phyloP scores from a whole-genome alignment of 2,797 vertebrate genomes.

The Pelochelys cantorii region DNA sequence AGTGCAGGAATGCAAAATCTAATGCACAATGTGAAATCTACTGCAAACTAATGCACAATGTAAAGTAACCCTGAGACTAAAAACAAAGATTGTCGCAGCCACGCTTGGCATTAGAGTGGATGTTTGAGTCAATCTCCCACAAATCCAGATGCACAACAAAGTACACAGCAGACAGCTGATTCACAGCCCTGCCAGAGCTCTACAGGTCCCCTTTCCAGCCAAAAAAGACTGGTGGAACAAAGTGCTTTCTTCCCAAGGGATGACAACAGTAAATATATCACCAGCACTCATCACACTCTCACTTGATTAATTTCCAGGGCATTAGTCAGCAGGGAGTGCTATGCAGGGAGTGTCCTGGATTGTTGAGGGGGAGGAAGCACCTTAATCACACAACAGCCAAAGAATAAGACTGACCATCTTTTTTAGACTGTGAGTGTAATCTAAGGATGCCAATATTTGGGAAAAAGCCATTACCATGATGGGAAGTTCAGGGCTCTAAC shows the following conservation, averaged over 20 bases:
- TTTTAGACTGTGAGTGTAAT: background rate
- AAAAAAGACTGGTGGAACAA: accelerated
- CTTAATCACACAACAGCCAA: background rate
- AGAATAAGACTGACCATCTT: background rate
- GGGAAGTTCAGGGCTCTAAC: background rate
- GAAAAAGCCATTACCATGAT: background rate
- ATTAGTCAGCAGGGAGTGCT: background rate
- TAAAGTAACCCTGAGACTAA: background rate
- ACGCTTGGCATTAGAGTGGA: background rate
- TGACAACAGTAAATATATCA: background rate
- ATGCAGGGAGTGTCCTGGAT: background rate
- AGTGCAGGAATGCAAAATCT: background rate
- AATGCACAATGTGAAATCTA: too few relatives aligned
- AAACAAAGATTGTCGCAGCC: background rate
- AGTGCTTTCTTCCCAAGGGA: background rate
- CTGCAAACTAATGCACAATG: background rate
- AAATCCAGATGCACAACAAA: background rate
- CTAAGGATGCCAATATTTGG: background rate
- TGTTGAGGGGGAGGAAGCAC: background rate
- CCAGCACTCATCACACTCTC: background rate
- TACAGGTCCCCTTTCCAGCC: background rate
- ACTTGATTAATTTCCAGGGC: background rate
- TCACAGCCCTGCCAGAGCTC: background rate
- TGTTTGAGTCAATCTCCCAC: background rate
- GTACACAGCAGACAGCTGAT: background rate